Conservation (phyloP, 2,113 vertebrate species). For the Callithrix jacchus region DNA sequence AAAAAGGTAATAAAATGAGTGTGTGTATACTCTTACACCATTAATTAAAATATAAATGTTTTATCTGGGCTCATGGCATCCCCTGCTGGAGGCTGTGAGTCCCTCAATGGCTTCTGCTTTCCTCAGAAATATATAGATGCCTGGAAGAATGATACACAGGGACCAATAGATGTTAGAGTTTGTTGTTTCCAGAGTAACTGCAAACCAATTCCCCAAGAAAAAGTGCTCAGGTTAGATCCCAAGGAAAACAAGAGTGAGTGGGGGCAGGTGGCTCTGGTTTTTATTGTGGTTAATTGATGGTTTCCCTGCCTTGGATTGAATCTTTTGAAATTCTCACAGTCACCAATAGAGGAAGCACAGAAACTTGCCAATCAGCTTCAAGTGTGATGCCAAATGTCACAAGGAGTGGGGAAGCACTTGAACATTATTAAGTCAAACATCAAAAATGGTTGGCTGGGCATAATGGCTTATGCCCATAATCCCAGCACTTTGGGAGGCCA, state of each 20-base stretch:
- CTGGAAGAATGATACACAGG: not conserved
- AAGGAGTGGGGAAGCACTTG: rapidly evolving
- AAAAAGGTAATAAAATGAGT: not conserved
- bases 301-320: not conserved
- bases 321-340: not conserved
- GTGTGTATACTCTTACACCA: no score
- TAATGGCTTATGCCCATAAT: no score
- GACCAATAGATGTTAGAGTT: not conserved
- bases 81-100: not conserved
- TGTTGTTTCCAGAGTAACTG: not conserved
- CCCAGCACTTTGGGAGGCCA: no score
- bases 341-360: not conserved
- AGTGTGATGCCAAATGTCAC: no score
- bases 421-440: not conserved
- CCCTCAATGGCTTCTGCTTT: rapidly evolving
- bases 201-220: not conserved
- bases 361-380: not conserved
- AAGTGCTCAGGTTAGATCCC: not conserved
- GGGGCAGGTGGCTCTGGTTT: not conserved
- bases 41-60: not conserved
- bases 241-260: not conserved
- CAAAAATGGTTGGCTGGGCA: not conserved
- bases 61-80: not conserved
- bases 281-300: not conserved
- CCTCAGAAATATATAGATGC: not conserved